Percentiles rank a stretch among this genome's conserved stretches.
phyloP scores from a whole-genome alignment of 2,113 vertebrate species.

The Peromyscus polionotus region DNA sequence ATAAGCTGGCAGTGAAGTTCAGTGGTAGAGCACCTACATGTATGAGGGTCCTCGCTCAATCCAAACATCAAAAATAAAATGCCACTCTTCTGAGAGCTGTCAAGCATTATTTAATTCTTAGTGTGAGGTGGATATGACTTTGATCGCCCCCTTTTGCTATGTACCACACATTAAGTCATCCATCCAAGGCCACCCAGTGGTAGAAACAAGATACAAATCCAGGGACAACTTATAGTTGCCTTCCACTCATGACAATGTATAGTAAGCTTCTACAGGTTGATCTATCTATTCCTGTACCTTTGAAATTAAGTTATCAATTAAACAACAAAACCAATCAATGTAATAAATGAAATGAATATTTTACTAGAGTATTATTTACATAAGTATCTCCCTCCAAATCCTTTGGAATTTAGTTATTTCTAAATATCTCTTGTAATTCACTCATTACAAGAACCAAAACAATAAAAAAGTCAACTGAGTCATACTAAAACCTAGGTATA shows the following conservation, averaged over 20 bases:
- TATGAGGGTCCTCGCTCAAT: not conserved
- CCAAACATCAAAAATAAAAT: not conserved
- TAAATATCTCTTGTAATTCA: not conserved
- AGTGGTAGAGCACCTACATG: not conserved
- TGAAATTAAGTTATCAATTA: slow-evolving; percentile 7
- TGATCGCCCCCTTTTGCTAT: rapidly evolving
- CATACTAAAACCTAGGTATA: not conserved
- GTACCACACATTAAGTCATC: not conserved
- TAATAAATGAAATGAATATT: not conserved
- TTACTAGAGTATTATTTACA: not conserved
- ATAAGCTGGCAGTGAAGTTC: not conserved
- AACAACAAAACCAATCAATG: not conserved
- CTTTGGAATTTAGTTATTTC: not conserved
- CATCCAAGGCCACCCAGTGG: not conserved
- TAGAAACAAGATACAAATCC: not conserved
- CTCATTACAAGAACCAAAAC: not conserved
- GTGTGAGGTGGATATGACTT: not conserved
- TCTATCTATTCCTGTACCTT: not conserved
- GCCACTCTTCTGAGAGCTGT: not conserved
- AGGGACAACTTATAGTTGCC: not conserved
- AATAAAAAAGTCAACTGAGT: not conserved
- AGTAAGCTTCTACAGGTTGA: not conserved
- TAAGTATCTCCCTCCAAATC: not conserved
- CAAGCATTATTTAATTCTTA: not conserved
- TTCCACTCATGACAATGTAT: not conserved